Base-by-base conservation (phyloP, 2,888 invertebrate genomes). In the Dicycla oo region DNA sequence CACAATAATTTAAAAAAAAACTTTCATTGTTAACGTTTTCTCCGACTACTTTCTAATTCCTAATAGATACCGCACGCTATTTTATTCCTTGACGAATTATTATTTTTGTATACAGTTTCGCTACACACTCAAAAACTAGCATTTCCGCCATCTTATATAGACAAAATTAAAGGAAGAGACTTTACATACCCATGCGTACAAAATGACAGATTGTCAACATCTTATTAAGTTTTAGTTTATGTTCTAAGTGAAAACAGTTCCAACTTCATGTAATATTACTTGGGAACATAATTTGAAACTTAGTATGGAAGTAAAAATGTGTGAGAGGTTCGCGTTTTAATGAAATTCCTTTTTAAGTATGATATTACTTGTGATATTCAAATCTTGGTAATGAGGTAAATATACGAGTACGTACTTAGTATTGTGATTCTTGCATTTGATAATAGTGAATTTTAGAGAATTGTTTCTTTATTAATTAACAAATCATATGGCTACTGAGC, bases 161-260 rank as follows among this genome's bases (percentile, higher is more conserved):
- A 47, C 56, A n/a, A 61, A 63, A 65, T 79, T 40, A 74, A 68
- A 69, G 69, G 40, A 30, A 56, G 54, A 13, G 11, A 45, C 63
- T 67, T 54, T 56, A 47, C 10, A n/a, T 78, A 34, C 20, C 54
- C 63, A 40, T 40, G 54, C 72, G 40, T 65, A 51, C 65, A 60
- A 67, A 61, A 71, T 63, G n/a, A 68, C 54, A 62, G n/a, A 71
- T 54, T 61, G 61, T 64, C 54, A 20, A 72, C 43, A 61, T 66
- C 58, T 63, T 60, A 80, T 72, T 72, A 69, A 73, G 69, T 66
- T 80, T 34, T 5, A 58, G 51, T 18, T 56, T 80, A 56, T 54
- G n/a, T 61, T 54, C 38, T 49, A n/a, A 73, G 63, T 78, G 73
- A 60, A 67, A 72, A 78, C 64, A 69, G 62, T 64, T 68, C n/a